Evolutionary conservation across 2,113 vertebrate species (phyloP).

Genomic region (Haplotaxodon microlepis): DNA sequence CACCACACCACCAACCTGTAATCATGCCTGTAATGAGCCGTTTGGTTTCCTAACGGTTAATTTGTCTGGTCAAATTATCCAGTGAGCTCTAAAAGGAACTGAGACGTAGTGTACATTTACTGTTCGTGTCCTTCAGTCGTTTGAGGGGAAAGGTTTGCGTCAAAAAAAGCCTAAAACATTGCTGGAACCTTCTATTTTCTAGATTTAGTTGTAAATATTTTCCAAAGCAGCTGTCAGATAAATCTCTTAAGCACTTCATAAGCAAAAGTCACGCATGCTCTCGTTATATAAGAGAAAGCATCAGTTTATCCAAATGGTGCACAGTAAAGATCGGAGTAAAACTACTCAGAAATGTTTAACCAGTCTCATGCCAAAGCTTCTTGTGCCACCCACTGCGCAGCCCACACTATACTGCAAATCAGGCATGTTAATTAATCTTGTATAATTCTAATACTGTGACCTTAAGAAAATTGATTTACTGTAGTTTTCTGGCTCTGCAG

Average conservation of each 20-base stretch:
- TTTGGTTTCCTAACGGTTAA: slow-evolving; percentile 20
- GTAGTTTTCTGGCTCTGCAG: background rate
- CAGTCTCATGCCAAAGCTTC: background rate
- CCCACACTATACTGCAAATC: background rate
- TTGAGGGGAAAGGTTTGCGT: background rate
- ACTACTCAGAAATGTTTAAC: background rate
- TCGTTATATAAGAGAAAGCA: background rate
- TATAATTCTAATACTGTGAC: background rate
- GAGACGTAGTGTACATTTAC: background rate
- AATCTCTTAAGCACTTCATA: background rate
- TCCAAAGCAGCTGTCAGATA: background rate
- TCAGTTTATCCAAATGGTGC: background rate
- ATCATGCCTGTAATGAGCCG: slow-evolving; percentile 32
- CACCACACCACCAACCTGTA: slow-evolving; percentile 5
- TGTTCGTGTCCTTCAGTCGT: background rate
- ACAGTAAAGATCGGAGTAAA: background rate
- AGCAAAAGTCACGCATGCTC: background rate
- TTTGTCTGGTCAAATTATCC: slow-evolving; percentile 30
- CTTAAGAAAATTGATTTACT: background rate
- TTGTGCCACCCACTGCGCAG: slow-evolving; percentile 11
- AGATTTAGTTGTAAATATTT: background rate
- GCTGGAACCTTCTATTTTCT: background rate
- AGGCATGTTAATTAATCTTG: slow-evolving; percentile 6
- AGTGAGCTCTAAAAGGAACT: background rate
- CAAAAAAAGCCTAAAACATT: background rate